A percentile compares a stretch with the other conserved stretches of the same genome.
These are phyloP conservation scores for Tenthredo livida DNA, from an alignment of 2,888 invertebrate species.

Conservation along the genomic window DNA sequence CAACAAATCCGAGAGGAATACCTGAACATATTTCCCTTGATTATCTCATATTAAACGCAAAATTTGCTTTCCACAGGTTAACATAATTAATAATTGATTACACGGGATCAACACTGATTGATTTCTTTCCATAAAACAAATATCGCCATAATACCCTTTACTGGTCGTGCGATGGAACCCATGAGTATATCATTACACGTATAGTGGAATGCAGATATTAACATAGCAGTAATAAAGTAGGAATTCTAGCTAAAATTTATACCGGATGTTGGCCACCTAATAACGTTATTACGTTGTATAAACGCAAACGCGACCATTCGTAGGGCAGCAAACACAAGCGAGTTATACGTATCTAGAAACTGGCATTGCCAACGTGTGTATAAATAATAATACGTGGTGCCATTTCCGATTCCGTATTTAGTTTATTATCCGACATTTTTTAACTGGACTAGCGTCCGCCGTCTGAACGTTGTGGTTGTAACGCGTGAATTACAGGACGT, in stretches of 20 bases:
- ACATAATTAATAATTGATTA: background rate
- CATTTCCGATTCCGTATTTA: slow-evolving; percentile 76
- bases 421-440: slow-evolving; percentile 68
- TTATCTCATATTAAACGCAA: background rate
- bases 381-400: slow-evolving; percentile 73
- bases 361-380: slow-evolving; percentile 54
- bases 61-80: background rate
- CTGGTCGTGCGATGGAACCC: background rate
- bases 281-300: slow-evolving; percentile 76
- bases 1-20: background rate
- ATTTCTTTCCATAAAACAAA: background rate
- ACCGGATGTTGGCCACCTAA: slow-evolving; percentile 76
- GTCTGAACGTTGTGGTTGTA: background rate
- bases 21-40: background rate
- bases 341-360: slow-evolving; percentile 57
- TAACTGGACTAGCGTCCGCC: slow-evolving; percentile 5
- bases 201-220: background rate
- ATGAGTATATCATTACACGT: background rate
- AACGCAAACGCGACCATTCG: slow-evolving; percentile 65
- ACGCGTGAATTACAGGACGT: slow-evolving; percentile 41
- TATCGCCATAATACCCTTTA: background rate
- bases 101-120: background rate
- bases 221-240: slow-evolving; percentile 11
- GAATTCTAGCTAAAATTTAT: slow-evolving; percentile 70
- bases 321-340: slow-evolving; percentile 69